Base-by-base conservation (phyloP, 2,888 invertebrate genomes). In the Hirudinaria manillensis region DNA sequence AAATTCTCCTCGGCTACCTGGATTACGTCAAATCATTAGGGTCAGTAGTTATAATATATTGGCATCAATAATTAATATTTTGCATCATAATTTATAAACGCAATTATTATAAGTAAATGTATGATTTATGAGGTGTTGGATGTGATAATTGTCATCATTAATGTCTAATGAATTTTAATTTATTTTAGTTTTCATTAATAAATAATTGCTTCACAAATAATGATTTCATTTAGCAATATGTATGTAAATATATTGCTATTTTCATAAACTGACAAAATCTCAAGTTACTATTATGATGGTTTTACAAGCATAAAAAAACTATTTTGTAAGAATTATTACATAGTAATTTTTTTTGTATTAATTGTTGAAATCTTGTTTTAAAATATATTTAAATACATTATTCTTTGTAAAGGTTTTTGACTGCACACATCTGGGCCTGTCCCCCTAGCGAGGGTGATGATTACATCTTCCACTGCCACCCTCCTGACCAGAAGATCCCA, bases 391-490 rank as follows among this genome's bases (percentile, higher is more conserved):
- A n/a, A n/a, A n/a, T n/a, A n/a, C n/a, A n/a, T 61, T 6, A 61
- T 61, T 61, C 61, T 61, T 61, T 61, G 7, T 80, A 1, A 79
- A 88, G 88, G 55, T 98, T 96, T 86, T 94, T 96, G 24, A 97
- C 97, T 96, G 99, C 98, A 77, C 99, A 99, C 85, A 99, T 99
- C 82, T 99, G 99, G 99, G 99, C 99, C 24, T 99, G 99, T 87
- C 99, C 99, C 77, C 99, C 99, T 1, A 96, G 96, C 61, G 99
- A 99, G 88, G 99, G 99, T 75, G 99, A 99, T 86, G 99, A 99
- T 87, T 99, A 99, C 86, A 99, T 99, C 83, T 99, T 99, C 88
- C 99, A 99, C 88, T 99, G 98, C 87, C 99, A 99, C 89, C 99
- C 99, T 77, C 90, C 91, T 77, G 99, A 99, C 87, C 99, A 99